Conservation (phyloP, 35 echinoderm and acorn worm genomes). For the Anneissia japonica region DNA sequence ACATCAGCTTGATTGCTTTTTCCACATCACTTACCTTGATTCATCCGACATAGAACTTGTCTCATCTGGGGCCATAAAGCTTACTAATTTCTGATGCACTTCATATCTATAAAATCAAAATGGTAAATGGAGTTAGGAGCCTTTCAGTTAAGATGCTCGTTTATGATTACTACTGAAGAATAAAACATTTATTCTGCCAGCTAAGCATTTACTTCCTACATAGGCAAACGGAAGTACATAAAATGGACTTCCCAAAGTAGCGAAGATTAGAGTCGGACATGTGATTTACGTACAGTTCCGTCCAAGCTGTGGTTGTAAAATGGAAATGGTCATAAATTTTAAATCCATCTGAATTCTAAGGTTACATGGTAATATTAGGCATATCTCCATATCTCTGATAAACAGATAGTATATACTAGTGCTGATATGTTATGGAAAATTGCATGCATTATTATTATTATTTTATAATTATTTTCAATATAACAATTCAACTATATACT, state of each 20-base stretch:
- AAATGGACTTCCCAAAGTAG: neutral
- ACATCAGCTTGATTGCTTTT: too few relatives aligned
- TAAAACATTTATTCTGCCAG: neutral
- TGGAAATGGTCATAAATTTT: too few relatives aligned
- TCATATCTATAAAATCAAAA: slow-evolving; percentile 57
- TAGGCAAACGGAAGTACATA: neutral
- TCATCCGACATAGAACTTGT: slow-evolving; percentile 42
- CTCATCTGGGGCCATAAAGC: slow-evolving; percentile 77
- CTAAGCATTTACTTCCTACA: neutral
- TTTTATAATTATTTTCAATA: too few relatives aligned
- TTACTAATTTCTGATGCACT: slow-evolving; percentile 83
- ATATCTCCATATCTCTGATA: too few relatives aligned
- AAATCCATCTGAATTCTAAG: too few relatives aligned
- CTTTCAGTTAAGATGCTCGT: neutral
- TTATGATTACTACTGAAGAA: neutral
- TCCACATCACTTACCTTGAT: slow-evolving; percentile 58
- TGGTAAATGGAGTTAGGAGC: neutral
- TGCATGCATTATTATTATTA: too few relatives aligned
- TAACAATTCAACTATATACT: too few relatives aligned
- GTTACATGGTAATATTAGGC: too few relatives aligned
- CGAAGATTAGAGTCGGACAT: neutral
- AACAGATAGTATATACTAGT: too few relatives aligned
- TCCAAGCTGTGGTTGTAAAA: too few relatives aligned
- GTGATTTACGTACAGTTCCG: too few relatives aligned
- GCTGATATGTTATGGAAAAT: too few relatives aligned